Conservation (phyloP, 2,797 vertebrate species). For the Notamacropus eugenii region DNA sequence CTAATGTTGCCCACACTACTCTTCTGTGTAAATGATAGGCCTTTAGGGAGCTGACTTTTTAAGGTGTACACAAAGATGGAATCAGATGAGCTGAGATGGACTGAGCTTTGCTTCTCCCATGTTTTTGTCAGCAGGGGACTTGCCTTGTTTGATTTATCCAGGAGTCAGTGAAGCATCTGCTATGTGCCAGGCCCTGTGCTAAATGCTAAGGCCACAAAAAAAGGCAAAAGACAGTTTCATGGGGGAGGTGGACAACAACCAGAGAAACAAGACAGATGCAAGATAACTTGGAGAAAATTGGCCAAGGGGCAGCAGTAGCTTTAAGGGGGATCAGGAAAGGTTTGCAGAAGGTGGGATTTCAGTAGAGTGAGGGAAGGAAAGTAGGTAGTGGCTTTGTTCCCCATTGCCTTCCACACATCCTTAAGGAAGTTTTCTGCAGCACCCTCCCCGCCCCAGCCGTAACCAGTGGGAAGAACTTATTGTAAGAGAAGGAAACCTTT, state of each 20-base stretch:
- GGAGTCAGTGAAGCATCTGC: not conserved
- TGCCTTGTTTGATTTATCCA: not conserved
- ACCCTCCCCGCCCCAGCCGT: too few relatives aligned
- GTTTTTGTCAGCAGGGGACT: not conserved
- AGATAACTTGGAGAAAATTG: not conserved
- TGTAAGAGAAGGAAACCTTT: conserved; percentile 1
- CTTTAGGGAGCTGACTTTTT: not conserved
- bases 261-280: not conserved
- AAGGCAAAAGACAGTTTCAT: not conserved
- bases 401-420: not conserved
- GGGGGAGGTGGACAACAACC: not conserved
- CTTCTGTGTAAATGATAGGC: not conserved
- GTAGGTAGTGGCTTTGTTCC: not conserved
- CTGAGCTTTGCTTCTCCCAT: not conserved
- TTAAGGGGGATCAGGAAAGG: not conserved
- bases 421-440: not conserved
- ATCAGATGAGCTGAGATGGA: not conserved
- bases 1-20: not conserved
- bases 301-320: not conserved
- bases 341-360: not conserved
- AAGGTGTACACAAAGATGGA: not conserved
- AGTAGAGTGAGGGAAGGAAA: too few relatives aligned
- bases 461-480: conserved; percentile 1
- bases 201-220: not conserved
- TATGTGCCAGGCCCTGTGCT: not conserved